Evolutionary conservation across 2,888 invertebrate genomes (phyloP), one percentile per base, ranked within the genome.

Genomic region (Drosophila mulleri): DNA sequence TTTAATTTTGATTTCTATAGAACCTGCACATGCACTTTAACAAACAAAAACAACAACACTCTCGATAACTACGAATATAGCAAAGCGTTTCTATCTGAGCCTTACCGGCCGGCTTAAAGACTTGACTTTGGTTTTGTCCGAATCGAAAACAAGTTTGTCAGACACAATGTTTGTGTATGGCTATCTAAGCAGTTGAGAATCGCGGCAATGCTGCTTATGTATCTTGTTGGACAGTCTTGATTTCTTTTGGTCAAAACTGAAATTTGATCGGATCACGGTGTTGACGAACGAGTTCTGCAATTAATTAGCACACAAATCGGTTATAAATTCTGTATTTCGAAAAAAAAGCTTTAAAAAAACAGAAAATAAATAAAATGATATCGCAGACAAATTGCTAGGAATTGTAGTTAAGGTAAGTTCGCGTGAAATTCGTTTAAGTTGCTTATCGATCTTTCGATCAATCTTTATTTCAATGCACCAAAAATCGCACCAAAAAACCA

Each of bases 341-440:
- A 58, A 75, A 52, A 61, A 57, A 75, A 67, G 45, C 64, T n/a
- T n/a, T 35, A 63, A 39, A 39, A 60, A 54, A 12, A 18, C 5
- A 39, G 1, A 7, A 26, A 75, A 47, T 9, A 9, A 32, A 16
- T 4, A 16, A n/a, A 18, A 45, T n/a, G n/a, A 29, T 70, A 73
- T 69, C 57, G 62, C 76, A 77, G 70, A 68, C 69, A 81, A 75
- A 72, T 76, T 83, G 73, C 69, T 73, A 85, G 81, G 79, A 85
- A 61, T 80, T 77, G 82, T 85, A 82, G 83, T 83, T 82, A 82
- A 90, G 90, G 90, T 90, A 90, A 90, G 90, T 90, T 80, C 78
- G 89, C 80, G 81, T 79, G 67, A 83, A 78, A 69, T 81, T 79
- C 67, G 76, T 73, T 77, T 67, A 72, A 76, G 68, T 76, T 85